A percentile compares a stretch with the other conserved stretches of the same genome.
Conservation (phyloP, 2,797 vertebrate species). For the Poliocrania exsul region DNA sequence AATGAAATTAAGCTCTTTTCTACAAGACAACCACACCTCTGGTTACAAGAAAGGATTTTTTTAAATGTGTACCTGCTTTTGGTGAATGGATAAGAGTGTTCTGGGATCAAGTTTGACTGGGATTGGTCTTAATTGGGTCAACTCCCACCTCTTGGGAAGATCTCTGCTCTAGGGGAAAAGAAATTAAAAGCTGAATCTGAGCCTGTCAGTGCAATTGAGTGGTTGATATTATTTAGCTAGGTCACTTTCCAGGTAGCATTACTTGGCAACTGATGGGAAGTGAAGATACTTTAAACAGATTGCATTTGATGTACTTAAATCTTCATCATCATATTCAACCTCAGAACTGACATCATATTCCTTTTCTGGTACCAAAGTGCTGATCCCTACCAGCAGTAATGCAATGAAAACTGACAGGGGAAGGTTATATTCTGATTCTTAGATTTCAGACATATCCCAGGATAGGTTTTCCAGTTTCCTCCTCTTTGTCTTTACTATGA, state of each 20-base stretch:
- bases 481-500: slow-evolving; percentile 16
- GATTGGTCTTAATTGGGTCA: neutral
- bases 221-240: neutral
- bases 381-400: neutral
- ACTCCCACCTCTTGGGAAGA: neutral
- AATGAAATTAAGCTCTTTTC: neutral
- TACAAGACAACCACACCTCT: neutral
- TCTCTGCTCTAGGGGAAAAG: neutral
- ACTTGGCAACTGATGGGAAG: neutral
- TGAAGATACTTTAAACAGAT: neutral
- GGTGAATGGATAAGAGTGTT: neutral
- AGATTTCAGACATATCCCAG: neutral
- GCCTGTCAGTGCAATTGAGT: neutral
- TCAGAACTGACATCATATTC: neutral
- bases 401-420: neutral
- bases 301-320: neutral
- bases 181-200: neutral
- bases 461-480: slow-evolving; percentile 19
- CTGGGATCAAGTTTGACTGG: neutral
- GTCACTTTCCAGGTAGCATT: neutral
- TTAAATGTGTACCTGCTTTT: too few species aligned
- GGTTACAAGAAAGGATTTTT: neutral
- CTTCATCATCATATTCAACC: neutral
- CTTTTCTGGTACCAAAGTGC: neutral
- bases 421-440: neutral